phyloP scores from a whole-genome alignment of 2,797 vertebrate species.

The Lepus oiostolus region DNA sequence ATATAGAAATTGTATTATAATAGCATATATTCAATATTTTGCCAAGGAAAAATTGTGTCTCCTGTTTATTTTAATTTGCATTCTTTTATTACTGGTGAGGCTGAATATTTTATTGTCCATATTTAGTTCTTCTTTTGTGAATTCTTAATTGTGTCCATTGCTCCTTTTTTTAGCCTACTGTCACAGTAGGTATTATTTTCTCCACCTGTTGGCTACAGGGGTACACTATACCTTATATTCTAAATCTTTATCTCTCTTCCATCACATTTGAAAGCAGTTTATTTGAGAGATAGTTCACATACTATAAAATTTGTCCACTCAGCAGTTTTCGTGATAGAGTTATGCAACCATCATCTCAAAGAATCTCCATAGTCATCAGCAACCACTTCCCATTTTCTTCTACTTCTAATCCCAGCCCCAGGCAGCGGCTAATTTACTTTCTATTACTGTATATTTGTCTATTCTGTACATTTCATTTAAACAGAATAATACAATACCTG shows the following conservation, averaged over 20 bases:
- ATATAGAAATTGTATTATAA: neutral
- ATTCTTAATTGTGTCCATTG: neutral
- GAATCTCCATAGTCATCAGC: neutral
- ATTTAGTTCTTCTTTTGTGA: neutral
- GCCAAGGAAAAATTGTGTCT: neutral
- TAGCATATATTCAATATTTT: neutral
- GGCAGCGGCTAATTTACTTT: neutral
- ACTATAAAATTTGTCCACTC: neutral
- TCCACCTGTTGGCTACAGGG: neutral
- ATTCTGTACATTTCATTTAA: neutral
- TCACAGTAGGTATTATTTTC: neutral
- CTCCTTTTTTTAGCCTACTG: neutral
- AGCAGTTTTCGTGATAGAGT: neutral
- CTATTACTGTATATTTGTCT: neutral
- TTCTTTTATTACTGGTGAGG: neutral
- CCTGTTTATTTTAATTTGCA: slow-evolving; percentile 21
- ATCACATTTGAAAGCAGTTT: neutral
- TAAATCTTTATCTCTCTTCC: slow-evolving; percentile 1
- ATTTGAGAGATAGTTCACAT: neutral
- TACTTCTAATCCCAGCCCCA: neutral
- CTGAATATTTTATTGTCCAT: neutral
- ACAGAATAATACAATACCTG: neutral
- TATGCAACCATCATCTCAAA: neutral
- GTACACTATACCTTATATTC: neutral
- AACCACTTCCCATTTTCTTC: neutral